phyloP scores from a whole-genome alignment of 2,113 vertebrate species.

The Pollachius pollachius region DNA sequence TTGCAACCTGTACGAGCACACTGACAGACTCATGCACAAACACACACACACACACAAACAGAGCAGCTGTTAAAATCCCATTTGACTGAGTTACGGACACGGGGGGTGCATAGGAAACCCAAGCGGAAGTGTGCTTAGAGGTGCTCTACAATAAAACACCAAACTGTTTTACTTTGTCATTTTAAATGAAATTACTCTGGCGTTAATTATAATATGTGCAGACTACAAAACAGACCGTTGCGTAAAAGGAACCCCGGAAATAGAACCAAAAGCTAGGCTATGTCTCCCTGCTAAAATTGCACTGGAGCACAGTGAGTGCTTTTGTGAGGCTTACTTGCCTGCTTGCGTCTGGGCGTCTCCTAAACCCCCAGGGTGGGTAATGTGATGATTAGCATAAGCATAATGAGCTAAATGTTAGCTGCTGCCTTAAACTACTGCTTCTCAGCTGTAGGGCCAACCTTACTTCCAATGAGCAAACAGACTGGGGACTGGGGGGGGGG shows the following conservation, averaged over 20 bases:
- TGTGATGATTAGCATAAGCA: conserved; percentile 74
- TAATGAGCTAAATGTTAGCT: conserved; percentile 79
- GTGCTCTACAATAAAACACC: not conserved
- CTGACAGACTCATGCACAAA: not conserved
- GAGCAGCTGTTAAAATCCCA: conserved; percentile 53
- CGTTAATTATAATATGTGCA: conserved; percentile 17
- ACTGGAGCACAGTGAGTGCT: not conserved
- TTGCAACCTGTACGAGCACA: not conserved
- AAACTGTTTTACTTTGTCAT: not conserved
- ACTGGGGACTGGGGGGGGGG: no score
- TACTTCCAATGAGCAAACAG: conserved; percentile 42
- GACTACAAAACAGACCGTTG: not conserved
- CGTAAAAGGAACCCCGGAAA: no score
- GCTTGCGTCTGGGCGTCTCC: conserved; percentile 38
- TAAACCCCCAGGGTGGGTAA: conserved; percentile 47
- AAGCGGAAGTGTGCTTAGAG: conserved; percentile 41
- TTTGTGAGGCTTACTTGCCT: conserved; percentile 24
- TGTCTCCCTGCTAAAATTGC: no score
- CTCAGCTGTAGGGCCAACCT: conserved; percentile 45
- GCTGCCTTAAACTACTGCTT: conserved; percentile 63
- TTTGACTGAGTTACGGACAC: conserved; percentile 59
- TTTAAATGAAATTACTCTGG: conserved; percentile 31
- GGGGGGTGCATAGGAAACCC: conserved; percentile 42
- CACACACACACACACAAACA: conserved; percentile 24
- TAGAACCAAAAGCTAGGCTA: no score